Conservation (phyloP, 2,888 invertebrate genomes). For the Branchellion lobata region DNA sequence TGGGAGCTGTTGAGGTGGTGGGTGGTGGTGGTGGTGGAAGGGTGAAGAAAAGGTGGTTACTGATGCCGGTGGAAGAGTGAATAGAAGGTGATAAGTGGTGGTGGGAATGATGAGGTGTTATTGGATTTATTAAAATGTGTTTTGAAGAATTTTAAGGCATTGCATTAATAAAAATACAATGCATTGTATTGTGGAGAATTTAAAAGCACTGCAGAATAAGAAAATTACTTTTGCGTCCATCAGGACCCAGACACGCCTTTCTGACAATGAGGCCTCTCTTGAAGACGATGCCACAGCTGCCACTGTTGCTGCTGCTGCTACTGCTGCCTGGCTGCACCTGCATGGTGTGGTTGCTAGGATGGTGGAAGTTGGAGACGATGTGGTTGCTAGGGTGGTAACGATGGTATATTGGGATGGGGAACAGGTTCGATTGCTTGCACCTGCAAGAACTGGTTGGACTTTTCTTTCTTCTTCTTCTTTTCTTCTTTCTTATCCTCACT, state of each 20-base stretch:
- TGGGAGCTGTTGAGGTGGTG: slow-evolving; percentile 63
- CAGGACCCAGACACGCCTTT: slow-evolving; percentile 91
- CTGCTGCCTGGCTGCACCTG: neutral
- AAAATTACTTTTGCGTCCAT: slow-evolving; percentile 87
- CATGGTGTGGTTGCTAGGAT: neutral
- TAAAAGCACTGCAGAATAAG: neutral
- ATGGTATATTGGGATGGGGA: neutral
- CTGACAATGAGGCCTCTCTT: slow-evolving; percentile 98
- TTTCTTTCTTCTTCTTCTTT: neutral
- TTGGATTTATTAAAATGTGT: too few species aligned
- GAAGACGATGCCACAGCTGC: slow-evolving; percentile 73
- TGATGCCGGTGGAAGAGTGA: too few species aligned
- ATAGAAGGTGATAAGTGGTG: too few species aligned
- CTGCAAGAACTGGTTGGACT: slow-evolving; percentile 2
- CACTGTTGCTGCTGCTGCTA: too few species aligned
- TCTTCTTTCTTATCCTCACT: neutral
- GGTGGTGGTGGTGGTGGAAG: too few species aligned
- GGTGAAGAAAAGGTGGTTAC: too few species aligned
- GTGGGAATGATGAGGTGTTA: too few species aligned
- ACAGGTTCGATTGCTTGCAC: neutral
- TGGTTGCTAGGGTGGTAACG: neutral
- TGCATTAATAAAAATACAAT: too few species aligned
- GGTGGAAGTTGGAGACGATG: neutral
- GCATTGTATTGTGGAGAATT: neutral
- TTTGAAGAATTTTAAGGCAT: too few species aligned